Base-by-base conservation (phyloP, 2,888 invertebrate species). In the Conops quadrifasciatus region DNA sequence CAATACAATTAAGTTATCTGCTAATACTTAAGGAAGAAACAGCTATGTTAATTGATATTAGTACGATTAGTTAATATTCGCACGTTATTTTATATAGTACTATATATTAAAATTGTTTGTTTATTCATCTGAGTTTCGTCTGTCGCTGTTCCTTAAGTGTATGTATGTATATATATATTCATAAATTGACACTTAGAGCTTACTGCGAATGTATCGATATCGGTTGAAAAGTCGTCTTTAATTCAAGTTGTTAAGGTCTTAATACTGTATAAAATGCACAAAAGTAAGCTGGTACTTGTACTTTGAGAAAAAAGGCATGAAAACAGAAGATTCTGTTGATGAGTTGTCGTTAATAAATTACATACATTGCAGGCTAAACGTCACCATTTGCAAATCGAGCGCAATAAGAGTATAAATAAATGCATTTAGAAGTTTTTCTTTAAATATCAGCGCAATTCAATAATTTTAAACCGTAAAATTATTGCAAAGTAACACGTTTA, bases 21-120 rank as follows among this genome's bases (percentile, higher is more conserved):
- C 60, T 21, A 16, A 49, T n/a, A n/a, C 51, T 21, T 36, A 68
- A 47, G 62, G 62, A 62, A 62, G 68, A 68, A 68, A 68, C 51
- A 51, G 68, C 49, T 68, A n/a, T n/a, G n/a, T n/a, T n/a, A 68
- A 62, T 68, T 68, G 68, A 68, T 68, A 19, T 62, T 62, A 36
- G 36, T 36, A 60, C 63, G 64, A 64, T 21, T 24, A 56, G 36
- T 53, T 30, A 43, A 36, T 53, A 19, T 51, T 66, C n/a, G 58
- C 16, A 47, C n/a, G 16, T 67, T 16, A 67, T n/a, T 28, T n/a
- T 59, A 26, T 58, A 36, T 21, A 15, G n/a, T 59, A 11, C 47
- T 59, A n/a, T 59, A 47, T 67, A 67, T 49, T 59, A 67, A 67
- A 68, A 36, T 36, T 36, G 36, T 36, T 7, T 36, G 9, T 36